phyloP scores from a whole-genome alignment of 2,113 vertebrate genomes.

The Ranitomeya imitator region DNA sequence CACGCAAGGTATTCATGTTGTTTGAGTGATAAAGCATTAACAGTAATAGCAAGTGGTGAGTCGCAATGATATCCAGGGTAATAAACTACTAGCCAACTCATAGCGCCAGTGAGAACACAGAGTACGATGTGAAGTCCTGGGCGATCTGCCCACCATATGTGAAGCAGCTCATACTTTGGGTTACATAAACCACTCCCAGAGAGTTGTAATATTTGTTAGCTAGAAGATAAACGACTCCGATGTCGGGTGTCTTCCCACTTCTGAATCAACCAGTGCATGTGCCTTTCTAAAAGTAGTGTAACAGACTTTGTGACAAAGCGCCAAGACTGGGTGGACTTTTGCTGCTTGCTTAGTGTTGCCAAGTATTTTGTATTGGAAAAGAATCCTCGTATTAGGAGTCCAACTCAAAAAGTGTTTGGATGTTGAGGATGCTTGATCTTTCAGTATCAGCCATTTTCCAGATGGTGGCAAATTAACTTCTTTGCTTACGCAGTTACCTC shows the following conservation, averaged over 20 bases:
- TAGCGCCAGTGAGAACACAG: neutral
- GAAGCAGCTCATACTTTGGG: neutral
- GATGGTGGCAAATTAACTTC: conserved; percentile 72
- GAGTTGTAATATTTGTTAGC: neutral
- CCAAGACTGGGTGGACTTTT: conserved; percentile 71
- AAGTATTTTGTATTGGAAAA: conserved; percentile 74
- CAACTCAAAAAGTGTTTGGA: conserved; percentile 56
- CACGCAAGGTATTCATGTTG: neutral
- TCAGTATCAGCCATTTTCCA: conserved; percentile 69
- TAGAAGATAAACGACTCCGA: neutral
- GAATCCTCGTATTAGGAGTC: conserved; percentile 66
- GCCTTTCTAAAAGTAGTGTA: neutral
- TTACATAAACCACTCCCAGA: too few relatives aligned
- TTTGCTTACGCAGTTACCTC: conserved; percentile 69
- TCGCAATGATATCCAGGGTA: neutral
- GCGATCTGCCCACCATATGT: neutral
- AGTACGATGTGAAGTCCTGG: neutral
- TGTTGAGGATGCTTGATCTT: conserved; percentile 69
- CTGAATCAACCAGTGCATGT: neutral
- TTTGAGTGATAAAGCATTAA: neutral
- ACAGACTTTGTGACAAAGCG: conserved; percentile 2
- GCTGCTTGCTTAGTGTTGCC: conserved; percentile 76
- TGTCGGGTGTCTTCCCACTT: neutral
- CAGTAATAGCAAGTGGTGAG: neutral
- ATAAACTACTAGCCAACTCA: neutral